Conservation (phyloP, 2,888 invertebrate species). For the Campopleginae sp. region DNA sequence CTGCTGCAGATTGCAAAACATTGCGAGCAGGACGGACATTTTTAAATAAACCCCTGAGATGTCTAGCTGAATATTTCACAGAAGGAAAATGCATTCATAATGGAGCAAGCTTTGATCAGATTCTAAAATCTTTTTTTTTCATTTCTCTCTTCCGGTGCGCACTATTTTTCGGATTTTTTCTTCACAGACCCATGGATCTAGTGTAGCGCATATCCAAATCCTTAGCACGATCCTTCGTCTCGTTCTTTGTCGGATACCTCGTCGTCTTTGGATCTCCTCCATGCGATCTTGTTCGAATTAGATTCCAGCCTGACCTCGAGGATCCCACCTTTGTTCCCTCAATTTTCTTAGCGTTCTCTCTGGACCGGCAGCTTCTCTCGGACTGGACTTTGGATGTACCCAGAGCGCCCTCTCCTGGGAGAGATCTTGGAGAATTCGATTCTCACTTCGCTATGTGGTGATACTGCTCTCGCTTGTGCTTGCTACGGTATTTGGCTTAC, state of each 20-base stretch:
- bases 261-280: conserved; percentile 11
- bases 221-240: conserved; percentile 69
- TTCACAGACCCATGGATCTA: conserved; percentile 37
- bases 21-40: not conserved
- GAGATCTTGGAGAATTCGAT: conserved; percentile 67
- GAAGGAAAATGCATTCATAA: conserved; percentile 74
- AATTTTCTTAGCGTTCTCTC: conserved; percentile 43
- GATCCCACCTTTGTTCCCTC: conserved; percentile 63
- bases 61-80: conserved; percentile 58
- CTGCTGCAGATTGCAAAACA: too few species aligned
- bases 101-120: conserved; percentile 67
- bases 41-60: not conserved
- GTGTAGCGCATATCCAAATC: conserved; percentile 70
- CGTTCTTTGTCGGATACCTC: conserved; percentile 31
- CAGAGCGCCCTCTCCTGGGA: conserved; percentile 63
- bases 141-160: conserved; percentile 64
- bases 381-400: conserved; percentile 54
- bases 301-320: conserved; percentile 61
- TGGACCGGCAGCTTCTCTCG: conserved; percentile 44
- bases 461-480: conserved; percentile 51
- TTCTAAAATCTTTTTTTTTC: conserved; percentile 60
- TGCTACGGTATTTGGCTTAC: conserved; percentile 50
- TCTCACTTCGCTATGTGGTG: conserved; percentile 55
- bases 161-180: not conserved
- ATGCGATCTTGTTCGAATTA: conserved; percentile 58